phyloP scores from a whole-genome alignment of 2,888 invertebrate genomes.

The Lysandra bellargus region DNA sequence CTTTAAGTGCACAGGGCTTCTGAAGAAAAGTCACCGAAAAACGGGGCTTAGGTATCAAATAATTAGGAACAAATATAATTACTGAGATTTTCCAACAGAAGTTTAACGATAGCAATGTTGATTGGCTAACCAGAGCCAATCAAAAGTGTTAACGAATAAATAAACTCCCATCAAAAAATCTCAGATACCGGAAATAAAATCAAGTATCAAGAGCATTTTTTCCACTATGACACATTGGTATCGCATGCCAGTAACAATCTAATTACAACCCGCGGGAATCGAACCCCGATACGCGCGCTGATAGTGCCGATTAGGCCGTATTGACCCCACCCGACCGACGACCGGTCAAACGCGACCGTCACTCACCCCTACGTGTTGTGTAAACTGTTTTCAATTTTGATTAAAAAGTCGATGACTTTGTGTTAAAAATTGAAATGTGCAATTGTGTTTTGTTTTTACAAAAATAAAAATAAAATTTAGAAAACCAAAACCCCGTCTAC shows the following conservation, averaged over 20 bases:
- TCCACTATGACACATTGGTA: conserved; percentile 63
- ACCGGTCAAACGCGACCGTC: conserved; percentile 27
- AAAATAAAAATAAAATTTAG: not conserved
- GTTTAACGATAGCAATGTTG: too few relatives aligned
- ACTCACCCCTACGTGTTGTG: conserved; percentile 26
- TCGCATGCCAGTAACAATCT: conserved; percentile 79
- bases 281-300: conserved; percentile 69
- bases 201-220: conserved; percentile 54
- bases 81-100: too few relatives aligned
- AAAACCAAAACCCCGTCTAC: too few relatives aligned
- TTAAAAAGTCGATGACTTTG: not conserved
- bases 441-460: not conserved
- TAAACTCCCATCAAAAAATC: not conserved
- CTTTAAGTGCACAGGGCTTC: too few relatives aligned
- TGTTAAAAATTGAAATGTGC: not conserved
- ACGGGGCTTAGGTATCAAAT: too few relatives aligned
- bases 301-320: conserved; percentile 64
- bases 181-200: conserved; percentile 38
- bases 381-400: conserved; percentile 24
- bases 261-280: conserved; percentile 78
- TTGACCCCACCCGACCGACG: conserved; percentile 46
- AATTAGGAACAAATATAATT: too few relatives aligned
- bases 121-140: too few relatives aligned
- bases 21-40: too few relatives aligned
- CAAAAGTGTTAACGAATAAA: too few relatives aligned